These are phyloP conservation scores for Oreochromis niloticus DNA, from an alignment of 2,113 vertebrate genomes.

Conservation along the genomic window DNA sequence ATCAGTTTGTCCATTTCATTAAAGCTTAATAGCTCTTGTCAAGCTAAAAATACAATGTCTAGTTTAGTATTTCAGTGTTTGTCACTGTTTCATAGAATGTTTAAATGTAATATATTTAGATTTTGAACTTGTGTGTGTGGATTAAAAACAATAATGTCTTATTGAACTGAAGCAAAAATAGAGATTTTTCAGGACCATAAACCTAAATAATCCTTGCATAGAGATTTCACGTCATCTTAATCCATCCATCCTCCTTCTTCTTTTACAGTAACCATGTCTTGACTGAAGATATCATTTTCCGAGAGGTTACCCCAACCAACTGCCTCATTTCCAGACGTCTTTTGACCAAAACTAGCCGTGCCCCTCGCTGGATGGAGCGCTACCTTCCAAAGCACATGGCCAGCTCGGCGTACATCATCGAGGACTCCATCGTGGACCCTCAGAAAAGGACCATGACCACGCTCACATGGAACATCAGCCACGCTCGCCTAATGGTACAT, in stretches of 20 bases:
- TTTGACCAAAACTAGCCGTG: constrained; percentile 93
- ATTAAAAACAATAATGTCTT: background rate
- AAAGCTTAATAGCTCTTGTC: background rate
- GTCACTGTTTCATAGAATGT: background rate
- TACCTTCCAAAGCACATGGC: constrained; percentile 89
- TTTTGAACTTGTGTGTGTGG: background rate
- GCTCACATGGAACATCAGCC: constrained; percentile 95
- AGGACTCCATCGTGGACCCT: constrained; percentile 95
- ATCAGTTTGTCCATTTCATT: background rate
- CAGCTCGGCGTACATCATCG: constrained; percentile 91
- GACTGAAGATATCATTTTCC: constrained; percentile 93
- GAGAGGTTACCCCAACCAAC: constrained; percentile 90
- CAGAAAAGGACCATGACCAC: constrained; percentile 91
- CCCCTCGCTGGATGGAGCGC: constrained; percentile 90
- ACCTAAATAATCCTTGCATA: background rate
- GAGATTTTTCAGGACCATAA: background rate
- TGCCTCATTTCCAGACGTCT: constrained; percentile 92
- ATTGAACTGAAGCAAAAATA: background rate
- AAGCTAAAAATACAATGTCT: background rate
- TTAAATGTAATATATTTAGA: background rate
- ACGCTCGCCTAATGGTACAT: constrained; percentile 87
- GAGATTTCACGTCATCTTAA: background rate
- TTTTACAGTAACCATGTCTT: constrained; percentile 90
- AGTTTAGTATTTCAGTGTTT: background rate
- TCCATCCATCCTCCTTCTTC: background rate